phyloP scores from a whole-genome alignment of 1,140 invertebrate species.

The Apis laboriosa region DNA sequence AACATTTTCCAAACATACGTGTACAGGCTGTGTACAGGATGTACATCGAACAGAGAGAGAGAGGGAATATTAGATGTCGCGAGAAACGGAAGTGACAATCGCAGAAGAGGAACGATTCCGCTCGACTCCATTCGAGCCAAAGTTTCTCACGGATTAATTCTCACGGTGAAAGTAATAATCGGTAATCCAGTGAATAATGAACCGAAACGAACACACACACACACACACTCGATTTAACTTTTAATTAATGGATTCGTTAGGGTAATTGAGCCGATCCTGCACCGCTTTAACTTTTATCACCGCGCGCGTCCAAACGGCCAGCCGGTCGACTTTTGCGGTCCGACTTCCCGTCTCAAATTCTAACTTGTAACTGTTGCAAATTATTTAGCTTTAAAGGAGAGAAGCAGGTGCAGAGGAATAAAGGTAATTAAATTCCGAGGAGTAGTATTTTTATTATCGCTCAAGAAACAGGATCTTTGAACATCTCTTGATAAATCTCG shows the following conservation, averaged over 20 bases:
- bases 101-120: too few species aligned
- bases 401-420: too few species aligned
- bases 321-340: conserved; percentile 4
- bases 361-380: not conserved
- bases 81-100: not conserved
- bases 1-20: not conserved
- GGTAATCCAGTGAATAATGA: conserved; percentile 20
- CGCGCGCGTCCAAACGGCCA: not conserved
- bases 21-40: too few species aligned
- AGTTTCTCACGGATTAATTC: conserved; percentile 19
- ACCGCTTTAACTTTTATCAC: conserved; percentile 21
- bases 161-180: conserved; percentile 32
- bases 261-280: conserved; percentile 31
- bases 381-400: not conserved
- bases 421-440: too few species aligned
- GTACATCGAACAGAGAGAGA: too few species aligned
- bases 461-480: too few species aligned
- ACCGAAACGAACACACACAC: not conserved
- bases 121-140: not conserved
- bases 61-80: not conserved
- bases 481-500: too few species aligned
- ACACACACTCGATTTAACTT: conserved; percentile 50
- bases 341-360: not conserved
- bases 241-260: conserved; percentile 52
- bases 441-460: too few species aligned